Evolutionary conservation across 1,140 invertebrate species (phyloP), one percentile per base, ranked within the genome.

Genomic region (Holcopasites calliopsidis): DNA sequence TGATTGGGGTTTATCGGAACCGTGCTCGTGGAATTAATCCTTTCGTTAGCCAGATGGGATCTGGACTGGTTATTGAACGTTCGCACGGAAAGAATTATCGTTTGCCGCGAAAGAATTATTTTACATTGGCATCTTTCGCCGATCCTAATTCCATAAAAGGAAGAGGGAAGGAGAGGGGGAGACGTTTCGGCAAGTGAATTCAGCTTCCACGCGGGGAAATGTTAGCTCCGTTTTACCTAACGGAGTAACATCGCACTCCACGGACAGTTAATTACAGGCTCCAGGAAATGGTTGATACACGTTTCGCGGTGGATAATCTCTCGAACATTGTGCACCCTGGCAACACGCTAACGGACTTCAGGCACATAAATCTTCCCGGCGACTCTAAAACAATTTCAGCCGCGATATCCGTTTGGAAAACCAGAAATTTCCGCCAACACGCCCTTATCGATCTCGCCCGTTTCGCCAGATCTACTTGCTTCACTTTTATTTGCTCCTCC

Each of bases 221-320:
- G 62, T 57, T 74, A 57, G 31, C 2, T 47, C 40, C 66, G 50
- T 74, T 74, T n/a, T 74, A 55, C 62, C 50, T n/a, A n/a, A 57
- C 47, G 61, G 65, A 66, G 62, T 42, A 74, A 74, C 47, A 44
- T 23, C 71, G 61, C 28, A 28, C 21, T 66, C 23, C 47, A 55
- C 50, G 65, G 61, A 66, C 50, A 66, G 62, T 74, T 66, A 74
- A 74, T 74, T 74, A 74, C 62, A 74, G 61, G 71, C 71, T 74
- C 61, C 61, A 57, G 71, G 61, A 74, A 74, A 66, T 66, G 71
- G 71, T 74, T 74, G 71, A 74, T 74, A 62, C 71, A 74, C 71
- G 71, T 74, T 74, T 66, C 21, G 62, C 44, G n/a, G n/a, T n/a
- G 26, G 40, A 52, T 66, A 74, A 66, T 74, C 71, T 66, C 50